Evolutionary conservation across 2,888 invertebrate genomes (phyloP).

Genomic region (Chydorus sphaericus): DNA sequence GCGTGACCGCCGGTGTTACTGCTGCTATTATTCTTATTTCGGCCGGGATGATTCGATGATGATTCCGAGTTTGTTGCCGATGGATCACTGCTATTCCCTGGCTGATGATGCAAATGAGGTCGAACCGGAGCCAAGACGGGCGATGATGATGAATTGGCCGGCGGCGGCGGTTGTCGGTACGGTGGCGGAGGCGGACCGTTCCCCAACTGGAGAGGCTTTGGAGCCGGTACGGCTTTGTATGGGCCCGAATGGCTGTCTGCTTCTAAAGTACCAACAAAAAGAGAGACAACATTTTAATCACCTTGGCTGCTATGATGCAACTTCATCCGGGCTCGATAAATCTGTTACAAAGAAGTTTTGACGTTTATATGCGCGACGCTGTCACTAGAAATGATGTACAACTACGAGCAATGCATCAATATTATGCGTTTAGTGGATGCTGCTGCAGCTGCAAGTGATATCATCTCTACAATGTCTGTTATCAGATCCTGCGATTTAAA

Average conservation of each 20-base stretch:
- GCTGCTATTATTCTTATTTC: not conserved
- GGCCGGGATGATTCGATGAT: too few species aligned
- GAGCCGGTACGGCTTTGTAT: slow-evolving; percentile 12
- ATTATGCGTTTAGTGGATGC: too few species aligned
- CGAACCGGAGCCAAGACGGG: not conserved
- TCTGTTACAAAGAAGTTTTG: too few species aligned
- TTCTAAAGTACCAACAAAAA: slow-evolving; percentile 6
- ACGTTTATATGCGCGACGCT: too few species aligned
- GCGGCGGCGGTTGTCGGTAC: slow-evolving; percentile 14
- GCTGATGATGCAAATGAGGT: not conserved
- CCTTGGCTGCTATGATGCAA: too few species aligned
- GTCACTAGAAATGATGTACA: too few species aligned
- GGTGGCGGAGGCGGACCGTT: slow-evolving; percentile 11
- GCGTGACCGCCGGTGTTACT: slow-evolving; percentile 1
- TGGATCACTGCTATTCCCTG: not conserved
- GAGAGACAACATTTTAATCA: not conserved
- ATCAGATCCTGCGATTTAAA: too few species aligned
- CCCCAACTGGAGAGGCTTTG: slow-evolving; percentile 12
- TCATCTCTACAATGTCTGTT: too few species aligned
- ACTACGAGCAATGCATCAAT: too few species aligned
- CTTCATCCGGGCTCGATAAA: too few species aligned
- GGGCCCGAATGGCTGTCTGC: slow-evolving; percentile 12
- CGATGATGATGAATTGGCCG: not conserved
- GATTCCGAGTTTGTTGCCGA: not conserved
- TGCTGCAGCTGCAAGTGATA: too few species aligned